Evolutionary conservation across 1,140 invertebrate genomes (phyloP).

Genomic region (Archivesica marissinica): DNA sequence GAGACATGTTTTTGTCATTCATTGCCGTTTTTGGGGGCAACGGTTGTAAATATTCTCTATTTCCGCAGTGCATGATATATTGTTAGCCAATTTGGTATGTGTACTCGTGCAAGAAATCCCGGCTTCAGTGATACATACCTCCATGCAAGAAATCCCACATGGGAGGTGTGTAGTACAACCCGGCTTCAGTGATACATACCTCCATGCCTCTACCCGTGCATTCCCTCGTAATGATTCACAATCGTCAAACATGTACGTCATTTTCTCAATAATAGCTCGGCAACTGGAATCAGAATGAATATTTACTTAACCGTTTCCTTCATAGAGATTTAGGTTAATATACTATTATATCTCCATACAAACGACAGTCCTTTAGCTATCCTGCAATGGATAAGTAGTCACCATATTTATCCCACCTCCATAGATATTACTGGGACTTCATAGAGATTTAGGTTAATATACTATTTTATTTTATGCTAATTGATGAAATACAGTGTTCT

Average conservation of each 20-base stretch:
- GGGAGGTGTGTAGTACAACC: not conserved
- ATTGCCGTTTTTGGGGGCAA: not conserved
- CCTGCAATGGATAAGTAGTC: too few species aligned
- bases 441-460: too few species aligned
- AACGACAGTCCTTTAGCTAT: too few species aligned
- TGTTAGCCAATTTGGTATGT: not conserved
- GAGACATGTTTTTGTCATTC: not conserved
- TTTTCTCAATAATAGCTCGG: not conserved
- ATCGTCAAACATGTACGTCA: conserved; percentile 25
- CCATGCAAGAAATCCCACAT: not conserved
- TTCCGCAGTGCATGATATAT: not conserved
- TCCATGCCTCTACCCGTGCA: conserved; percentile 40
- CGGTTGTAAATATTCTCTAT: not conserved
- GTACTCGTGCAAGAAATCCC: not conserved
- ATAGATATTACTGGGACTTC: too few species aligned
- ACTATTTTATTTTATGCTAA: too few species aligned
- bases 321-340: too few species aligned
- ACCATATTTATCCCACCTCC: too few species aligned
- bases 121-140: conserved; percentile 33
- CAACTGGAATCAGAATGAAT: conserved; percentile 5
- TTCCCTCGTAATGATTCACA: not conserved
- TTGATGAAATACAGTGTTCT: too few species aligned
- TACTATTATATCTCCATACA: too few species aligned
- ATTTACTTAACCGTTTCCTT: not conserved
- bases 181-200: conserved; percentile 26